Evolutionary conservation across 2,888 invertebrate species (phyloP).

Genomic region (Netelia melanura): DNA sequence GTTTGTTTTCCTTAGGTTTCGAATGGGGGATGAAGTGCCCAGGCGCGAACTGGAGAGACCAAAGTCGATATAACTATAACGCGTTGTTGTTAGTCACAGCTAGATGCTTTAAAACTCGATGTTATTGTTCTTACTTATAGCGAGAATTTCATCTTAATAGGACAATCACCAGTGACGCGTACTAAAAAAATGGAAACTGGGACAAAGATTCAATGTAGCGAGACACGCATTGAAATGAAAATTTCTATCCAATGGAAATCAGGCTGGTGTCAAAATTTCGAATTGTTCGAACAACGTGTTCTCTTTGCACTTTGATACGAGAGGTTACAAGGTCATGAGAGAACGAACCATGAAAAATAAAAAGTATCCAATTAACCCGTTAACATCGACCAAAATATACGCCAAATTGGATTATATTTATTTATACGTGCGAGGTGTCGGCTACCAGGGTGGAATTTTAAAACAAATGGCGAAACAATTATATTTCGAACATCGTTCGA

Average conservation of each 20-base stretch:
- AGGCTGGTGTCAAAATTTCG: not conserved
- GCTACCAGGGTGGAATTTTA: conserved; percentile 33
- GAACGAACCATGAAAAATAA: conserved; percentile 46
- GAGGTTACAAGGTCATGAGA: not conserved
- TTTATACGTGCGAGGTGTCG: conserved; percentile 13
- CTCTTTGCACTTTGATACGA: not conserved
- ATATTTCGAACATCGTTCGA: conserved; percentile 23
- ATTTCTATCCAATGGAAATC: too few relatives aligned
- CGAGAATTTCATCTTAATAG: conserved; percentile 21
- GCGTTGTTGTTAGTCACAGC: conserved; percentile 31
- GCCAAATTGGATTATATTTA: conserved; percentile 50
- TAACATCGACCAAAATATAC: conserved; percentile 28
- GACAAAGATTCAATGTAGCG: too few relatives aligned
- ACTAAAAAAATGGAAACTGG: not conserved
- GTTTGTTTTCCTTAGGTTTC: conserved; percentile 74
- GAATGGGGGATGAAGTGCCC: conserved; percentile 35
- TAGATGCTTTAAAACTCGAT: conserved; percentile 17
- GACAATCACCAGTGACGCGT: not conserved
- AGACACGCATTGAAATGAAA: too few relatives aligned
- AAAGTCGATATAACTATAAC: conserved; percentile 16
- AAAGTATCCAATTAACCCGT: conserved; percentile 44
- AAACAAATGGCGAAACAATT: conserved; percentile 2
- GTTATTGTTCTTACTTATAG: conserved; percentile 29
- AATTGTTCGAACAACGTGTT: not conserved
- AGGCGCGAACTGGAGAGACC: conserved; percentile 49